phyloP scores from a whole-genome alignment of 1,140 invertebrate genomes.

The Calycopis cecrops region DNA sequence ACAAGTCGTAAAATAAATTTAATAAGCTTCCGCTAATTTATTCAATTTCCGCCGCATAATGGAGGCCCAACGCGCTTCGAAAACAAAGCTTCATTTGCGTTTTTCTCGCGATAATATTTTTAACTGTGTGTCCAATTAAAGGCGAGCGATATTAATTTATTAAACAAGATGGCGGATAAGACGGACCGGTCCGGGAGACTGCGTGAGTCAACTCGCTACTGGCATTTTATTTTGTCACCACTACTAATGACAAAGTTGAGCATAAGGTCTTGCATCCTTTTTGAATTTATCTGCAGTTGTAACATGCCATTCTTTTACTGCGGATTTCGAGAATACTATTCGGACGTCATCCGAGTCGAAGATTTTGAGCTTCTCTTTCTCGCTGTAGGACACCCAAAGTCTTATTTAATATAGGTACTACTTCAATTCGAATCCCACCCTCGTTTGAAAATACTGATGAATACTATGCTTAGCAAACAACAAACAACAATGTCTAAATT shows the following conservation, averaged over 20 bases:
- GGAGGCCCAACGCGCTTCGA: not conserved
- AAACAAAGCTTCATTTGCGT: slow-evolving; percentile 16
- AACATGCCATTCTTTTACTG: not conserved
- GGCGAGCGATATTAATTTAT: slow-evolving; percentile 58
- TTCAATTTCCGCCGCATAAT: too few species aligned
- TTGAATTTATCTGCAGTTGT: not conserved
- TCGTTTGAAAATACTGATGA: too few species aligned
- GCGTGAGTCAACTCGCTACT: slow-evolving; percentile 35
- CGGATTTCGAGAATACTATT: too few species aligned
- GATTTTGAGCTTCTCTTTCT: too few species aligned
- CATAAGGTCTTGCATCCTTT: not conserved
- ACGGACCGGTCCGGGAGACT: slow-evolving; percentile 30
- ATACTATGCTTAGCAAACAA: too few species aligned
- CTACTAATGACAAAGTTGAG: slow-evolving; percentile 12
- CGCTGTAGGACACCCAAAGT: too few species aligned
- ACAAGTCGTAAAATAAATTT: too few species aligned
- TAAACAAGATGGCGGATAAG: slow-evolving; percentile 49
- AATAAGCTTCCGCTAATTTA: too few species aligned
- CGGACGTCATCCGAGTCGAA: too few species aligned
- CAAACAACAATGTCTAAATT: too few species aligned
- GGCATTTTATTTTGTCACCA: slow-evolving; percentile 28
- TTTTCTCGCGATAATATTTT: slow-evolving; percentile 10
- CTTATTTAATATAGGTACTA: too few species aligned
- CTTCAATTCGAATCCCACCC: too few species aligned
- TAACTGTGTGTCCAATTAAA: slow-evolving; percentile 46